Evolutionary conservation across 2,113 vertebrate species (phyloP).

Genomic region (Sceloporus tristichus): DNA sequence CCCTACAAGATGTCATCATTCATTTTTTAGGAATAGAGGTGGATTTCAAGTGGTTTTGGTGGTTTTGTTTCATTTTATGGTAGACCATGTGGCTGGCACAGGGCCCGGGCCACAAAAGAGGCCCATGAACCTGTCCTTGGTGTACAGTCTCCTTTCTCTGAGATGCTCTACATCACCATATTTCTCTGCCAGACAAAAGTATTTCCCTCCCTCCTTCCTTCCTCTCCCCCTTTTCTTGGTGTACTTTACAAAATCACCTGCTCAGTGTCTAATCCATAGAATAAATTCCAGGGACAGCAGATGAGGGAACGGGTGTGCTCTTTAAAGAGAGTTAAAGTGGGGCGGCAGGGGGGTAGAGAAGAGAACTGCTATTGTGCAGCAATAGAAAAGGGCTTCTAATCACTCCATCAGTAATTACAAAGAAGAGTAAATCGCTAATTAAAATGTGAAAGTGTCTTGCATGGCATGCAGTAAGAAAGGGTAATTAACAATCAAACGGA

Average conservation of each 20-base stretch:
- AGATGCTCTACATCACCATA: background rate
- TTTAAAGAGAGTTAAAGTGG: background rate
- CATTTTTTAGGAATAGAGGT: too few relatives aligned
- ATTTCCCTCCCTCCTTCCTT: constrained; percentile 4
- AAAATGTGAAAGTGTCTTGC: constrained; percentile 60
- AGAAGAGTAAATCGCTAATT: constrained; percentile 65
- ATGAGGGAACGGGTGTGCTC: constrained; percentile 21
- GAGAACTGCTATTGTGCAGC: constrained; percentile 18
- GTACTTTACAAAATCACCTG: constrained; percentile 32
- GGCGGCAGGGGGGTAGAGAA: too few relatives aligned
- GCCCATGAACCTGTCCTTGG: too few relatives aligned
- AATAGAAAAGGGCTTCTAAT: constrained; percentile 57
- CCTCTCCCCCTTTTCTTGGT: constrained; percentile 9
- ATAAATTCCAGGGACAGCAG: constrained; percentile 39
- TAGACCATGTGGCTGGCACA: too few relatives aligned
- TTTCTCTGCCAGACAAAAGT: constrained; percentile 17
- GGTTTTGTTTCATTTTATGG: too few relatives aligned
- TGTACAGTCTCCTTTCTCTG: background rate
- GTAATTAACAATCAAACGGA: constrained; percentile 55
- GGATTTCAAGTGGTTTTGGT: too few relatives aligned
- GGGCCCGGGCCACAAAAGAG: too few relatives aligned
- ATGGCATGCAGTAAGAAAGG: constrained; percentile 39
- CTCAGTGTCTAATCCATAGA: constrained; percentile 14
- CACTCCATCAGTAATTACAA: constrained; percentile 65
- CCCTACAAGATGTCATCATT: too few relatives aligned